Base-by-base conservation (phyloP, 2,113 vertebrate genomes). In the Coregonus clupeaformis region DNA sequence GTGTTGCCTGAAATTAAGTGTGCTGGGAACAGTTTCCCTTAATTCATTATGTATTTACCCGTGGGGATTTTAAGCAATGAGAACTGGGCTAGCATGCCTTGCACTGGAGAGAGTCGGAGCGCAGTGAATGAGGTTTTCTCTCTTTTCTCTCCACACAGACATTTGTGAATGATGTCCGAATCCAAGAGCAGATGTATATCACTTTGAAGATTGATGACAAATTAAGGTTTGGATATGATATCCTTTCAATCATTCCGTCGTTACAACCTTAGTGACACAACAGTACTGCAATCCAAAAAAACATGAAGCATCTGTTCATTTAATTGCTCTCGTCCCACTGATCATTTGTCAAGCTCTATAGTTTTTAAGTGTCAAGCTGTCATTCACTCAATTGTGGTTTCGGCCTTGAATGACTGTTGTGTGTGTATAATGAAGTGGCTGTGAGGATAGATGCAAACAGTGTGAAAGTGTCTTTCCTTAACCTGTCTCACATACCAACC, bases 201-300 rank as follows among this genome's bases (percentile, higher is more conserved):
- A 98, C 96, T 65, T 91, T 99, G 88, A 99, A 98, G 89, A 87
- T 98, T 83, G 97, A 99, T 88, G 97, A 99, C 91, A 99, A 97
- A 87, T 87, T 99, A 85, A 94, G 97, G 93, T 99, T 99, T 94
- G 98, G 98, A 89, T 99, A 99, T 95, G 97, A 99, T 99, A 99
- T 99, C 98, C 97, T 99, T 97, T 90, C 13, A 67, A 29, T 9
- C 13, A 25, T 65, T 14, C 25, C 4, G 63, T 65, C 27, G 2
- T 65, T 27, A 52, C 63, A 65, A 29, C 63, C 29, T 65, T 29
- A 30, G 25, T 14, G 16, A 52, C 16, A 52, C 36, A 42, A 12
- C 36, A 42, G 36, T 42, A 42, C 49, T 52, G 16, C 49, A 52
- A 18, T 52, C 12, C 59, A 3, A 25, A 25, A n/a, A 24, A 24